Evolutionary conservation across 2,113 vertebrate species (phyloP), one percentile per base, ranked within the genome.

Genomic region (Bufo gargarizans): DNA sequence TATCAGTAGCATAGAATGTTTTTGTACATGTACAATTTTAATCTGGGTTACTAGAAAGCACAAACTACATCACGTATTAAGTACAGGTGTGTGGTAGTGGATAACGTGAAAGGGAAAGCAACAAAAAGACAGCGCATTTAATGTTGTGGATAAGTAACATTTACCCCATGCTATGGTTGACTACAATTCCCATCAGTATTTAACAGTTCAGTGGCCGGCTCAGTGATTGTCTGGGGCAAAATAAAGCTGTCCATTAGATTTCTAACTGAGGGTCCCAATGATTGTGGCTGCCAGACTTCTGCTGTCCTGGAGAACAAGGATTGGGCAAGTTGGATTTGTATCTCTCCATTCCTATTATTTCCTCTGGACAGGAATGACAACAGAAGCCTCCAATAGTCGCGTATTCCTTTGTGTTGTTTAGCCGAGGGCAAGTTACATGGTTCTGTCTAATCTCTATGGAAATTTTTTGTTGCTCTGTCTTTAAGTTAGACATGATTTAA

Each of bases 41-140:
- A 81, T 59, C 13, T 87, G 58, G 77, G 58, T 72, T 87, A 71
- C n/a, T 58, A 69, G 78, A 81, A 17, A 20, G 65, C 63, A 87
- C 78, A 72, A 82, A 56, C 11, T 82, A 82, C 4, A 49, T 65
- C 5, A 63, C 49, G 74, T 76, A 33, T 65, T 61, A 61, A 50
- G n/a, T 50, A 77, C 14, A 77, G n/a, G 74, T 53, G 22, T 45
- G 55, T 16, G n/a, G 53, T 55, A 33, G 59, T 86, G 55, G 56
- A 61, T 47, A 74, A 72, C 43, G 45, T n/a, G 16, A 61, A 76
- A 49, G 49, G 58, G 56, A 50, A 63, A 47, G 33, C 45, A 61
- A 67, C 7, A 20, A 19, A 77, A 79, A 59, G 50, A 65, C 7
- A 58, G 49, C 13, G 10, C 8, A 85, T 14, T 53, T 78, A 67